phyloP scores from a whole-genome alignment of 2,113 vertebrate species.

The Antennarius striatus region DNA sequence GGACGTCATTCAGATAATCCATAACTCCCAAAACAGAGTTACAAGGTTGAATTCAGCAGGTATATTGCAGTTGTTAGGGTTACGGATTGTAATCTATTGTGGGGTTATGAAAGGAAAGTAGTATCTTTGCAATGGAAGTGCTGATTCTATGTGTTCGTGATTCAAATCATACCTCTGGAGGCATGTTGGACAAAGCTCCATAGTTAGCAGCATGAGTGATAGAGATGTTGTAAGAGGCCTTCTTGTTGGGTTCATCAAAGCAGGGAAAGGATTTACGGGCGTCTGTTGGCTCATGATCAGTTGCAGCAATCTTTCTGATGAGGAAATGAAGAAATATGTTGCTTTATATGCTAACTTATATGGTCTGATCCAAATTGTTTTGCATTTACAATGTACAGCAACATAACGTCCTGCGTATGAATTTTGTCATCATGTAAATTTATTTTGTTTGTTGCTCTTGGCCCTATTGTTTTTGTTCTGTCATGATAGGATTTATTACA shows the following conservation, averaged over 20 bases:
- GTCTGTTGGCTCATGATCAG: constrained; percentile 97
- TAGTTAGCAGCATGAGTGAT: constrained; percentile 82
- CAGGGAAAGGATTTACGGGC: constrained; percentile 97
- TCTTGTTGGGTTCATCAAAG: constrained; percentile 98
- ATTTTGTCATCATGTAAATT: too few species aligned
- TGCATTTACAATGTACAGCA: too few species aligned
- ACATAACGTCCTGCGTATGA: too few species aligned
- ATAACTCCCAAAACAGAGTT: background rate
- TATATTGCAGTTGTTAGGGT: too few species aligned
- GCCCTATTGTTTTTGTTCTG: too few species aligned
- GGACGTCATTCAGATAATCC: constrained; percentile 14
- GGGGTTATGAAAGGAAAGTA: too few species aligned
- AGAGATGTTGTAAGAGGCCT: constrained; percentile 90
- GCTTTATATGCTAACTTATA: too few species aligned
- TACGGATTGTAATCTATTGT: too few species aligned
- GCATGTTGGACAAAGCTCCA: constrained; percentile 92
- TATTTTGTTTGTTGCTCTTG: too few species aligned
- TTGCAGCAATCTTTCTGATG: constrained; percentile 93
- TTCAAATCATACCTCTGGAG: constrained; percentile 76
- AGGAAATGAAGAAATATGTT: constrained; percentile 13
- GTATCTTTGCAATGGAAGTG: too few species aligned
- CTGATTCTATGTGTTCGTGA: background rate
- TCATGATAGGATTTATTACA: too few species aligned
- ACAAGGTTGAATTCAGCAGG: background rate
- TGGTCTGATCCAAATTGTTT: too few species aligned